Percentiles rank a stretch among this genome's conserved stretches.
These are phyloP conservation scores for Poeciliopsis gracilis DNA, from an alignment of 2,797 vertebrate genomes.

Conservation along the genomic window DNA sequence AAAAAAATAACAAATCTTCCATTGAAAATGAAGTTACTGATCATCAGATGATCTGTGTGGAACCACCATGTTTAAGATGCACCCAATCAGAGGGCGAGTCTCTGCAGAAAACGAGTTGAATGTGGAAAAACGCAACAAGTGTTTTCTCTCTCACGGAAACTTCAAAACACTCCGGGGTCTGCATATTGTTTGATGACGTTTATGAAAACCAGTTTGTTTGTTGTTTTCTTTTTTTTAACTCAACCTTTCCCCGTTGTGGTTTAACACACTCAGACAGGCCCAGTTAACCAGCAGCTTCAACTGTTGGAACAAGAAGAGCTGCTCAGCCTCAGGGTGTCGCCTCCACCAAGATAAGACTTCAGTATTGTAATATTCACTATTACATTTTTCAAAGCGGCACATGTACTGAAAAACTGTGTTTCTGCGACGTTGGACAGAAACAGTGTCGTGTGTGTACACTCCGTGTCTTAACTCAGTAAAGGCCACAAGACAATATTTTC, in stretches of 20 bases:
- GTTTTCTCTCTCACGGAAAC: slow-evolving; percentile 21
- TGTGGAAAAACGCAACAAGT: slow-evolving; percentile 14
- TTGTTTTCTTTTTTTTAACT: neutral
- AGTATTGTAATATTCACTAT: neutral
- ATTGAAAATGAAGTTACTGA: neutral
- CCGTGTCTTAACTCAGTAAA: neutral
- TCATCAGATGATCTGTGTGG: neutral
- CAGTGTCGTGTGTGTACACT: neutral
- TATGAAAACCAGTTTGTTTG: neutral
- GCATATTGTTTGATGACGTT: slow-evolving; percentile 6
- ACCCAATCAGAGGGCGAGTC: neutral
- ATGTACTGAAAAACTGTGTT: neutral
- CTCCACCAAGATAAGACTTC: neutral
- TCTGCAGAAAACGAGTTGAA: neutral
- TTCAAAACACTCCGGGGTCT: neutral
- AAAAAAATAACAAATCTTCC: too few species aligned
- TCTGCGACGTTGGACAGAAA: neutral
- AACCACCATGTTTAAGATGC: neutral
- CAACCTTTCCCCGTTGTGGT: slow-evolving; percentile 8
- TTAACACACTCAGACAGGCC: slow-evolving; percentile 38
- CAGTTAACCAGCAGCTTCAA: slow-evolving; percentile 42
- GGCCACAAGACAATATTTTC: neutral
- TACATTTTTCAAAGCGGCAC: neutral
- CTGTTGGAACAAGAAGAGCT: slow-evolving; percentile 21
- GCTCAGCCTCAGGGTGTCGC: neutral